These are phyloP conservation scores for Ctena decussata DNA, from an alignment of 2,888 invertebrate species.

Conservation along the genomic window DNA sequence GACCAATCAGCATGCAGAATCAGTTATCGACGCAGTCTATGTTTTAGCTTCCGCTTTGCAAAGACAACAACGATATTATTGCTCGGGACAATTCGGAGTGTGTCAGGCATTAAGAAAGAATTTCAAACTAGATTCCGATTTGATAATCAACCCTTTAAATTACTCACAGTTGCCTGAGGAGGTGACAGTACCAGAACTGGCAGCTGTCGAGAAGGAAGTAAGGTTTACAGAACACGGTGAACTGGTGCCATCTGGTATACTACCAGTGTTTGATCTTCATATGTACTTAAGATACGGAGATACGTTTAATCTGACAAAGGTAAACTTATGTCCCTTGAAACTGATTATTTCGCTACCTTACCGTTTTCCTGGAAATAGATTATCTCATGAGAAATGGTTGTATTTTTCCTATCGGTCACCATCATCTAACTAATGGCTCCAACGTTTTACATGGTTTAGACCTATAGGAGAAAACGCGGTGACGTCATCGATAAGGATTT, in stretches of 20 bases:
- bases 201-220: constrained; percentile 39
- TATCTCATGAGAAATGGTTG: too few species aligned
- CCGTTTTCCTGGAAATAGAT: too few species aligned
- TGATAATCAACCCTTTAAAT: constrained; percentile 58
- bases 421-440: too few species aligned
- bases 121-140: constrained; percentile 38
- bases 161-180: constrained; percentile 56
- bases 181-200: constrained; percentile 66
- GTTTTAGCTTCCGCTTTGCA: constrained; percentile 73
- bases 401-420: too few species aligned
- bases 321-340: too few species aligned
- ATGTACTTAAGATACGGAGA: background rate
- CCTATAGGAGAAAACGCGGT: too few species aligned
- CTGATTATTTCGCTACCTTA: too few species aligned
- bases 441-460: too few species aligned
- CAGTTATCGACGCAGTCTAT: constrained; percentile 75
- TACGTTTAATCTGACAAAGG: background rate
- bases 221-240: constrained; percentile 68
- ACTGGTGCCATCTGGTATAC: constrained; percentile 20
- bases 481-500: too few species aligned
- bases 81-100: constrained; percentile 7
- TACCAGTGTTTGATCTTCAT: constrained; percentile 40
- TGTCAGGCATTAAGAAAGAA: constrained; percentile 48
- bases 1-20: constrained; percentile 58
- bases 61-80: constrained; percentile 39